phyloP scores from a whole-genome alignment of 2,113 vertebrate genomes.

The Notechis scutatus region DNA sequence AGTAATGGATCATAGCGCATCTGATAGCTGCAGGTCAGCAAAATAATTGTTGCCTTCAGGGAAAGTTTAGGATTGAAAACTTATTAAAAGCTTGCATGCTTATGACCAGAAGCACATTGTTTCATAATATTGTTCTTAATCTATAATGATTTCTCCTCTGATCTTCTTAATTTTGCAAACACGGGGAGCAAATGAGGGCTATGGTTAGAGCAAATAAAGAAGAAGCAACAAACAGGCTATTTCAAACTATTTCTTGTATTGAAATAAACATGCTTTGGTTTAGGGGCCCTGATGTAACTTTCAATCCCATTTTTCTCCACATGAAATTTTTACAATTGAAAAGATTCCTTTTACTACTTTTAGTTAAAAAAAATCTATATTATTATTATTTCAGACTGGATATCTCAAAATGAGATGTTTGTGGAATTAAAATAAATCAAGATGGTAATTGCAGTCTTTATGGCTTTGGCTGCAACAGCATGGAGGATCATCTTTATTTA shows the following conservation, averaged over 20 bases:
- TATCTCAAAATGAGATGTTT: not conserved
- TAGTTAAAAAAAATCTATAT: not conserved
- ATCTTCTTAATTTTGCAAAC: not conserved
- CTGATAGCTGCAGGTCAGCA: not conserved
- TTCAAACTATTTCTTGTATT: not conserved
- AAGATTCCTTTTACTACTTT: not conserved
- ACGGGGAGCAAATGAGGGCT: not conserved
- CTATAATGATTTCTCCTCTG: not conserved
- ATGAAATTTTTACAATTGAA: not conserved
- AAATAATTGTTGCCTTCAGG: not conserved
- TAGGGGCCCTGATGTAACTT: not conserved
- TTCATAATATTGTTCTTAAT: not conserved
- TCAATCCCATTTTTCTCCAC: not conserved
- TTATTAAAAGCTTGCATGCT: not conserved
- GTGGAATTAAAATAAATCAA: not conserved
- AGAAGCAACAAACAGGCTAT: not conserved
- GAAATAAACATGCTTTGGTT: not conserved
- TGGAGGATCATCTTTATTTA: not conserved
- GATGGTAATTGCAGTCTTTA: not conserved
- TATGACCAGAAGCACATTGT: not conserved
- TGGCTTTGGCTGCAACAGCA: not conserved
- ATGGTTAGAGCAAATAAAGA: not conserved
- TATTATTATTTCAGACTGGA: not conserved
- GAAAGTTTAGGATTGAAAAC: not conserved
- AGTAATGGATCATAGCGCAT: not conserved